Evolutionary conservation across 2,113 vertebrate species (phyloP), one percentile per base, ranked within the genome.

Genomic region (Equus quagga): DNA sequence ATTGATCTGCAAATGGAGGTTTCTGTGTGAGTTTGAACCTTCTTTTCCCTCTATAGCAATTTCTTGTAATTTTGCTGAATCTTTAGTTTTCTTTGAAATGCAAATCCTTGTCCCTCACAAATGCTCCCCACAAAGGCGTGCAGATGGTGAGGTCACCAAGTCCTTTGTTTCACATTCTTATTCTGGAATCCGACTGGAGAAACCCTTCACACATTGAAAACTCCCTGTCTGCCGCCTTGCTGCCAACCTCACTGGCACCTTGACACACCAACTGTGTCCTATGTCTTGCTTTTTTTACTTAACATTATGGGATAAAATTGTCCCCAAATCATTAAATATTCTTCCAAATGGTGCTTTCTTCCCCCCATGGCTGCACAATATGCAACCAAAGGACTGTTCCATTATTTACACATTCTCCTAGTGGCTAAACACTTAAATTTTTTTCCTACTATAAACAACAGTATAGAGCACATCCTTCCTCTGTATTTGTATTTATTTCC

Each of bases 61-160:
- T 98, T 99, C 90, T 99, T 99, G 98, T 99, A 99, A n/a, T 99
- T 99, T 41, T 98, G 98, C 97, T 99, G 98, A 3, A 99, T 94
- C 97, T 99, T 99, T 83, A 99, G 96, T 69, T 99, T 99, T 96
- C 99, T 99, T 86, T 90, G 98, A 89, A 99, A 99, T 12, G 99
- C 99, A 99, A 99, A 99, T 8, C 99, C 99, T 97, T 99, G 98
- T 94, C 99, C 99, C 97, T 99, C 99, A 8, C 98, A 98, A 2
- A 99, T 15, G 73, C 99, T 99, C 2, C 99, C 99, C n/a, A 98
- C 33, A 10, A 98, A 99, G 3, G 80, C 19, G 67, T 99, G 99
- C 33, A 98, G 41, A 1, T 98, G 96, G 10, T 33, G 80, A 0
- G 98, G 97, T 31, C 98, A 65, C 99, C 99, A 99, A 26, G 96